Evolutionary conservation across 2,113 vertebrate genomes (phyloP).

Genomic region (Forbesichthys agassizii): DNA sequence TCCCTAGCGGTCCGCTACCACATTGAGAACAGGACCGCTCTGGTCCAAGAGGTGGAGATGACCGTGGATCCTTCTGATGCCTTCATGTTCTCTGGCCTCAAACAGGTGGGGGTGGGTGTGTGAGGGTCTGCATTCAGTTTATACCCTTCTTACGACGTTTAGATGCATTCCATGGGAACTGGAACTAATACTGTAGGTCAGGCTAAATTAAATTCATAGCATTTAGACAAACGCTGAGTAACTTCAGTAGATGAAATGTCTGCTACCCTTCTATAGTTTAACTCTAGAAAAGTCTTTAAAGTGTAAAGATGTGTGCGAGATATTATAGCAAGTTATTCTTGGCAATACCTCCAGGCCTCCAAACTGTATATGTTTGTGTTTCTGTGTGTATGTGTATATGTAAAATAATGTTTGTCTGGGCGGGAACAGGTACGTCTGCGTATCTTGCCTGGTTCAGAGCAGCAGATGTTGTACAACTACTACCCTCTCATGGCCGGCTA

Average conservation of each 20-base stretch:
- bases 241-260: too few species aligned
- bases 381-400: background rate
- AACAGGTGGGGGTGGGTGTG: conserved; percentile 82
- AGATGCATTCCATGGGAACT: too few species aligned
- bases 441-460: conserved; percentile 88
- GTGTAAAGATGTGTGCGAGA: background rate
- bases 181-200: too few species aligned
- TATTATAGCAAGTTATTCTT: background rate
- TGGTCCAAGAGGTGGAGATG: conserved; percentile 95
- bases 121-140: background rate
- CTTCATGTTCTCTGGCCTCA: conserved; percentile 99
- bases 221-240: too few species aligned
- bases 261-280: too few species aligned
- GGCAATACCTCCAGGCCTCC: too few species aligned
- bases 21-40: conserved; percentile 88
- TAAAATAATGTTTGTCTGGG: conserved; percentile 5
- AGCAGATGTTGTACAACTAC: conserved; percentile 96
- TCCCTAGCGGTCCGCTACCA: conserved; percentile 91
- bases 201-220: too few species aligned
- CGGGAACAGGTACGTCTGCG: conserved; percentile 85
- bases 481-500: conserved; percentile 97
- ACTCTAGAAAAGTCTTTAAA: too few species aligned
- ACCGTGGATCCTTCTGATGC: conserved; percentile 95
- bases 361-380: conserved; percentile 4
- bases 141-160: too few species aligned